Evolutionary conservation across 1,140 invertebrate genomes (phyloP).

Genomic region (Zaprionus capensis): DNA sequence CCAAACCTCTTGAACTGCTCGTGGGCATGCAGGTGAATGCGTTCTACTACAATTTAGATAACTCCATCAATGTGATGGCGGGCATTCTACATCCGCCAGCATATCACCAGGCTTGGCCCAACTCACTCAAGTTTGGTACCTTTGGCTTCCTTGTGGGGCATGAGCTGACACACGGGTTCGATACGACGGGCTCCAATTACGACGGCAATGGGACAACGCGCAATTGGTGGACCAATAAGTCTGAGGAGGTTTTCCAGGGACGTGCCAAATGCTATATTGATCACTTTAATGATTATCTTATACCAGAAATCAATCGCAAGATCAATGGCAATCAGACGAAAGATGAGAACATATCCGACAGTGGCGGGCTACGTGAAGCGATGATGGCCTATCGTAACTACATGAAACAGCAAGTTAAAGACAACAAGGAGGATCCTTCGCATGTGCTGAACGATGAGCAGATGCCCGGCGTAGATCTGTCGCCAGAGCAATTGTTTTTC

Average conservation of each 20-base stretch:
- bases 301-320: constrained; percentile 85
- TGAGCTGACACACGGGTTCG: constrained; percentile 75
- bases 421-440: constrained; percentile 78
- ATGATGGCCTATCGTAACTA: constrained; percentile 90
- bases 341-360: constrained; percentile 90
- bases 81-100: constrained; percentile 97
- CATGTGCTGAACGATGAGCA: constrained; percentile 85
- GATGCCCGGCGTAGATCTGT: constrained; percentile 92
- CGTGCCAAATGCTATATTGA: constrained; percentile 90
- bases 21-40: constrained; percentile 73
- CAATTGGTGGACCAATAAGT: constrained; percentile 81
- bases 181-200: constrained; percentile 53
- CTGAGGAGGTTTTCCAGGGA: constrained; percentile 50
- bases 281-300: constrained; percentile 86
- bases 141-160: constrained; percentile 73
- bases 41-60: constrained; percentile 77
- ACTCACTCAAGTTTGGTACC: constrained; percentile 73
- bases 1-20: constrained; percentile 67
- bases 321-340: constrained; percentile 87
- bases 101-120: constrained; percentile 87
- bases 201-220: constrained; percentile 47
- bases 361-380: constrained; percentile 95
- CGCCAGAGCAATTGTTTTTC: constrained; percentile 95
- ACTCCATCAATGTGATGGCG: constrained; percentile 86
- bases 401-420: constrained; percentile 72